A percentile compares a stretch with the other conserved stretches of the same genome.
Conservation (phyloP, 2,797 vertebrate genomes). For the Hypotaenidia philippensis region DNA sequence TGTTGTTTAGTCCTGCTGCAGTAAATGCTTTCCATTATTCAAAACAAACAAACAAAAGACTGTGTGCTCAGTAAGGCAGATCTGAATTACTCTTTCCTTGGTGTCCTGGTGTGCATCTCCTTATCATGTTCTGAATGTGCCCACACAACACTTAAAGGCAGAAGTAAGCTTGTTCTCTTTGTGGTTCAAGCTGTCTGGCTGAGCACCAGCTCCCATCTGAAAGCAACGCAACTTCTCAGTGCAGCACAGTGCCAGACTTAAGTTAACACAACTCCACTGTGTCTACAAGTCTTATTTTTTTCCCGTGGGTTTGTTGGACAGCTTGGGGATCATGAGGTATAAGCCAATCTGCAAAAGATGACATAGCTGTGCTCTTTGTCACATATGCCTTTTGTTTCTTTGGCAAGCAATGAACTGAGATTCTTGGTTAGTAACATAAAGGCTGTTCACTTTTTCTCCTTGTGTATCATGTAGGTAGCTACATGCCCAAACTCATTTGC, state of each 20-base stretch:
- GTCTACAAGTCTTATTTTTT: background rate
- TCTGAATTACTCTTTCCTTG: background rate
- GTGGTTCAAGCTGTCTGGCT: background rate
- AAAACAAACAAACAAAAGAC: background rate
- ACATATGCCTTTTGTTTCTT: background rate
- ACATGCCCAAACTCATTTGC: background rate
- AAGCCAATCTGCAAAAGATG: background rate
- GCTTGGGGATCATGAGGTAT: background rate
- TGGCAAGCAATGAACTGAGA: background rate
- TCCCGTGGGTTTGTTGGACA: background rate
- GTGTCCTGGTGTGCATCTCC: background rate
- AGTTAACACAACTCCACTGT: background rate
- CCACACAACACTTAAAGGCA: background rate
- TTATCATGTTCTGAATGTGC: background rate
- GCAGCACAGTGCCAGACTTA: background rate
- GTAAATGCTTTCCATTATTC: background rate
- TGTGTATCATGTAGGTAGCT: background rate
- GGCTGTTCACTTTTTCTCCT: background rate
- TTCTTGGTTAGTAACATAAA: background rate
- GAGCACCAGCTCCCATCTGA: background rate
- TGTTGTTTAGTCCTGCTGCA: background rate
- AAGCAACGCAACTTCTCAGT: background rate
- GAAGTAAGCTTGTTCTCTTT: background rate
- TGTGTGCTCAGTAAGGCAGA: background rate
- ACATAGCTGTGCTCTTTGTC: background rate